Evolutionary conservation across 2,888 invertebrate species (phyloP).

Genomic region (Autographa pulchrina): DNA sequence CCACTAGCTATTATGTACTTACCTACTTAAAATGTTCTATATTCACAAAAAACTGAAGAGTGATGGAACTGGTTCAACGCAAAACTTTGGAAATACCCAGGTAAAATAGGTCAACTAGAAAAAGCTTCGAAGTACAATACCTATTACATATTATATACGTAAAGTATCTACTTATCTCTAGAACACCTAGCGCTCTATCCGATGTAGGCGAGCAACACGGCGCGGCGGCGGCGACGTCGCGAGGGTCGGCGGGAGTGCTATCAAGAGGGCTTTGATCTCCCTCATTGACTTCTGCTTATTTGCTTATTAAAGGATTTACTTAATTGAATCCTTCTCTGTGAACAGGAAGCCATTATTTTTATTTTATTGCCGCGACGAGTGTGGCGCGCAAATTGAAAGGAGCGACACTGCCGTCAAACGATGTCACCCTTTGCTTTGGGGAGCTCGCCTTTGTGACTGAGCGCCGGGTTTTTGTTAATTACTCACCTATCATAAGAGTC

Average conservation of each 20-base stretch:
- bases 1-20: no score
- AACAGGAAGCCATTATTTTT: slow-evolving; percentile 58
- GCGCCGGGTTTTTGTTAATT: slow-evolving; percentile 42
- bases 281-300: slow-evolving; percentile 77
- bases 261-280: slow-evolving; percentile 71
- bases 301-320: slow-evolving; percentile 69
- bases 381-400: slow-evolving; percentile 41
- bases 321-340: slow-evolving; percentile 58
- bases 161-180: no score
- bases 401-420: slow-evolving; percentile 36
- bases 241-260: slow-evolving; percentile 58
- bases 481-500: slow-evolving; percentile 23
- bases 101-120: no score
- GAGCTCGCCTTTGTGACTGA: slow-evolving; percentile 15
- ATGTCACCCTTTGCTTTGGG: slow-evolving; percentile 39
- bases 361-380: slow-evolving; percentile 53
- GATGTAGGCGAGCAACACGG: slow-evolving; percentile 12
- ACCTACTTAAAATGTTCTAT: no score
- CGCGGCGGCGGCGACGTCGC: slow-evolving; percentile 15
- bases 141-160: no score
- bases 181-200: slow-evolving; percentile 4
- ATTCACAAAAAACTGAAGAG: no score
- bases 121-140: no score
- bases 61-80: no score
- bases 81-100: no score